A percentile compares a stretch with the other conserved stretches of the same genome.
These are phyloP conservation scores for Danionella cerebrum DNA, from an alignment of 2,113 vertebrate genomes.

Conservation along the genomic window DNA sequence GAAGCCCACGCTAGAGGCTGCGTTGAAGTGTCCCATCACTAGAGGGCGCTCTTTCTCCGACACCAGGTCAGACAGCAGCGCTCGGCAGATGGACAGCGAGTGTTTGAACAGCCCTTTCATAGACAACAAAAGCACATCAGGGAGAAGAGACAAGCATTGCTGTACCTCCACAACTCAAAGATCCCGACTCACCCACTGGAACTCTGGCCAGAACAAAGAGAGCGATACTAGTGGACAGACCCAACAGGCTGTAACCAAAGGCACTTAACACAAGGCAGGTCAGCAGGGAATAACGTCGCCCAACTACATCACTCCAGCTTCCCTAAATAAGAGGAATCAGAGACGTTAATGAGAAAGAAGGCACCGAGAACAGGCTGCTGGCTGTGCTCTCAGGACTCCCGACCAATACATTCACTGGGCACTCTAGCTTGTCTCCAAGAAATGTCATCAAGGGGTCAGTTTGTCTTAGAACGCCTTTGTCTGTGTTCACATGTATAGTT, in stretches of 20 bases:
- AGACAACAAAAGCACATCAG: background rate
- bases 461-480: no score
- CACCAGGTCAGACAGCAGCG: conserved; percentile 88
- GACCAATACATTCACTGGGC: no score
- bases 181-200: conserved; percentile 75
- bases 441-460: no score
- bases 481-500: no score
- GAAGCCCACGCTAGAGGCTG: conserved; percentile 85
- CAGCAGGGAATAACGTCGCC: conserved; percentile 76
- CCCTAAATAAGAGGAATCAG: no score
- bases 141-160: background rate
- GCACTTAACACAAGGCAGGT: conserved; percentile 81
- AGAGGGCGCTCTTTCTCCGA: conserved; percentile 79
- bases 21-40: conserved; percentile 86
- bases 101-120: conserved; percentile 90
- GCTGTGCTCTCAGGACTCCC: no score
- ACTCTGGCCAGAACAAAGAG: conserved; percentile 82
- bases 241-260: conserved; percentile 81
- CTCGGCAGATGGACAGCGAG: conserved; percentile 89
- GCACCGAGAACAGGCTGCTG: no score
- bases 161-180: background rate
- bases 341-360: no score
- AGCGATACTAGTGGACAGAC: conserved; percentile 73
- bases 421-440: no score
- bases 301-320: conserved; percentile 93